phyloP scores from a whole-genome alignment of 2,797 vertebrate species.

The Urocyon cinereoargenteus region DNA sequence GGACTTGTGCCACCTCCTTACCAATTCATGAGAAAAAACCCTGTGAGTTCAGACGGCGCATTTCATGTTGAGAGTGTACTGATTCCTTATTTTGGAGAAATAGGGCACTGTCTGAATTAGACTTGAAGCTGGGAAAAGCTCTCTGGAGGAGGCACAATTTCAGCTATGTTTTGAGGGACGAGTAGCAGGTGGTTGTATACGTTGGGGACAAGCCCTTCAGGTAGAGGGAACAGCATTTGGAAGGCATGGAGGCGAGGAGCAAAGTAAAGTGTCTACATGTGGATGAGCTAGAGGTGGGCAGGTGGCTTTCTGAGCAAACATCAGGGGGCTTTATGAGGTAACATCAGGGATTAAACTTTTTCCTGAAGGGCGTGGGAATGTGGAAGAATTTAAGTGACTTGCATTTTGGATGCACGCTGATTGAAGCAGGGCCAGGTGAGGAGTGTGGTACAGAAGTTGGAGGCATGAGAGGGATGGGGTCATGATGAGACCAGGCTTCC shows the following conservation, averaged over 20 bases:
- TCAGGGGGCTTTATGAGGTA: background rate
- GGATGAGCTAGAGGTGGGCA: background rate
- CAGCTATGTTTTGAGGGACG: background rate
- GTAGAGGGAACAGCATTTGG: background rate
- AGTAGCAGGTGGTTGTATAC: background rate
- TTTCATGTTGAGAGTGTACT: background rate
- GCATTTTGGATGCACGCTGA: background rate
- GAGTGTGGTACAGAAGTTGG: fast-evolving
- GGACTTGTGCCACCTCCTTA: background rate
- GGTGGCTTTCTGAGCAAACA: no score
- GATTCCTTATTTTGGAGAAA: background rate
- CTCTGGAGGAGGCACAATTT: background rate
- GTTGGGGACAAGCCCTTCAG: background rate
- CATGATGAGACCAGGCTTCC: background rate
- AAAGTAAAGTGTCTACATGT: no score
- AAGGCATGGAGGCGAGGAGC: background rate
- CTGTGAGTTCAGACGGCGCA: background rate
- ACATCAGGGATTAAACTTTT: fast-evolving
- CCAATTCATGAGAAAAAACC: background rate
- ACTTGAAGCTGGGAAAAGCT: background rate
- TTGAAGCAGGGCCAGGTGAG: fast-evolving
- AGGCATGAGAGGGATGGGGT: background rate
- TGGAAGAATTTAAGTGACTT: no score
- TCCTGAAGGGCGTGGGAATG: background rate
- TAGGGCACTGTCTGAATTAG: background rate